These are phyloP conservation scores for Cydia strobilella DNA, from an alignment of 1,140 invertebrate species.

Conservation along the genomic window DNA sequence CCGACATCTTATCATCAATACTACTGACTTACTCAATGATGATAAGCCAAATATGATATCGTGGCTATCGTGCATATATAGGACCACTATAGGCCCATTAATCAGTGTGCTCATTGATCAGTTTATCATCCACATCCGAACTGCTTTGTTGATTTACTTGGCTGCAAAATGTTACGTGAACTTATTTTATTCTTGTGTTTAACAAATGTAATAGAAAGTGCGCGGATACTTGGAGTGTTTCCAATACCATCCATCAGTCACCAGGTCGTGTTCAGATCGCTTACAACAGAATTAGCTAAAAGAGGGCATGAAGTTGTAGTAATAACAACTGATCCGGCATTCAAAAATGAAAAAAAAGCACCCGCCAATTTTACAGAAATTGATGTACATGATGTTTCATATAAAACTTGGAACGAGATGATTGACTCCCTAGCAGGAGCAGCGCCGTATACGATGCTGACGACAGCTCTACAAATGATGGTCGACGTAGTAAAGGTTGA, in stretches of 20 bases:
- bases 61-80: background rate
- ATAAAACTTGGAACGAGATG: slow-evolving; percentile 35
- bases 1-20: too few relatives aligned
- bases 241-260: slow-evolving; percentile 74
- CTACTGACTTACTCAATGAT: background rate
- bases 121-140: background rate
- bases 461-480: background rate
- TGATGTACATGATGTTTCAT: slow-evolving; percentile 48
- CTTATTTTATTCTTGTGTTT: slow-evolving; percentile 4
- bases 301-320: slow-evolving; percentile 75
- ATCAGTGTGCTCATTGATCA: background rate
- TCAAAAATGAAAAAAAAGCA: slow-evolving; percentile 34
- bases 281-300: slow-evolving; percentile 62
- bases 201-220: slow-evolving; percentile 32
- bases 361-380: slow-evolving; percentile 55
- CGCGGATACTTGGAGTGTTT: slow-evolving; percentile 73
- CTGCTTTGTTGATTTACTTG: background rate
- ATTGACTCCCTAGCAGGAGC: slow-evolving; percentile 40
- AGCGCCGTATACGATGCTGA: slow-evolving; percentile 12
- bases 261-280: slow-evolving; percentile 67
- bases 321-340: slow-evolving; percentile 54
- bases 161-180: slow-evolving; percentile 5
- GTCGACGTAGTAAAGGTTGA: slow-evolving; percentile 40
- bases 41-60: background rate
- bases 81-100: background rate